Evolutionary conservation across 2,888 invertebrate genomes (phyloP), one percentile per base, ranked within the genome.

Genomic region (Ichneumoninae sp.): DNA sequence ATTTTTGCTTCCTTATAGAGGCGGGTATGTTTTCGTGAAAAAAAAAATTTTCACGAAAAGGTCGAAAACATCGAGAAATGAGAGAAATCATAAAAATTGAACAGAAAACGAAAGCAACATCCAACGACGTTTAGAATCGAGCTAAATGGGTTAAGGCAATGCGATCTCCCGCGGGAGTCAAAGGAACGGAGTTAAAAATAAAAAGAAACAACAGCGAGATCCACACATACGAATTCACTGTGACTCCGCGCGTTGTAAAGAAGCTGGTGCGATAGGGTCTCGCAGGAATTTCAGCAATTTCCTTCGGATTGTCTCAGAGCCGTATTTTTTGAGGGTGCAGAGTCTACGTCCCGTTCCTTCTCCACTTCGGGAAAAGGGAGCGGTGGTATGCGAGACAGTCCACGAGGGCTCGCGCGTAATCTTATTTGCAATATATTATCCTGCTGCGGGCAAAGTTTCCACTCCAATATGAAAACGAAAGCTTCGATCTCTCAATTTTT

Each of bases 401-500:
- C 73, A 68, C 79, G 71, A 79, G 68, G 79, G 73, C 88, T 90
- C 89, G 89, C 87, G 86, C 87, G 90, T 90, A 92, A 92, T 91
- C 91, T 92, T 92, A 92, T 92, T 92, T 92, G 89, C 91, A 91
- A 92, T 92, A 91, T 91, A 92, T 92, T 91, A 90, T 88, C 88
- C 81, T 54, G 85, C 68, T 71, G 70, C 69, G 79, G 79, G 82
- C 68, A 52, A 71, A 10, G 40, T 54, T 81, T 85, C n/a, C 74
- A 63, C 75, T 74, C 69, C 65, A 74, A 84, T 81, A 66, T 74
- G 40, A 54, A 65, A 66, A 52, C 19, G 50, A 80, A 83, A 77
- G 78, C 83, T 80, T 76, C 75, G 73, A 66, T 52, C 68, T 75
- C 73, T 82, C 65, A 54, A 83, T 80, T 84, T 74, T 71, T 71